Percentiles rank a stretch among this genome's conserved stretches.
phyloP scores from a whole-genome alignment of 2,113 vertebrate genomes.

The Carlito syrichta region DNA sequence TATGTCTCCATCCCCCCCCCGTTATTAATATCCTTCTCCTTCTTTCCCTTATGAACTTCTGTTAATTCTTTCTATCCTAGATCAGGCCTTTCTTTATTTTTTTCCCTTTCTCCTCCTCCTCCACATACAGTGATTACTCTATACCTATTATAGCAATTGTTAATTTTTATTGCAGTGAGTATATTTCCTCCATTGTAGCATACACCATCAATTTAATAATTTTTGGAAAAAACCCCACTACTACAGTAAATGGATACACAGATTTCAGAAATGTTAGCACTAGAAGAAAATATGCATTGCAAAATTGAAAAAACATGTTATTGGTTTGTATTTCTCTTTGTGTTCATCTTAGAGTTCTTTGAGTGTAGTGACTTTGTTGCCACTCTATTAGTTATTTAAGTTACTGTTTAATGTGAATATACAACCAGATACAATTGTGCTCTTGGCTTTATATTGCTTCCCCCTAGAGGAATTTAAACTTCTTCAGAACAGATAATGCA shows the following conservation, averaged over 20 bases:
- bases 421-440: neutral
- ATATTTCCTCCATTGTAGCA: neutral
- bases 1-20: neutral
- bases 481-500: neutral
- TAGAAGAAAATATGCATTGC: neutral
- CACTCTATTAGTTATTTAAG: neutral
- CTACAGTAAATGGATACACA: neutral
- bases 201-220: neutral
- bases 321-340: constrained; percentile 19
- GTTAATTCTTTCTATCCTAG: neutral
- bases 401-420: neutral
- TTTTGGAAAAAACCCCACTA: neutral
- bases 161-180: neutral
- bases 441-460: neutral
- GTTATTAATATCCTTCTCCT: neutral
- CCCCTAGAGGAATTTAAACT: neutral
- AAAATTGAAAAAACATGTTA: neutral
- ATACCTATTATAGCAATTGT: neutral
- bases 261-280: neutral
- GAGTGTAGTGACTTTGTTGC: neutral
- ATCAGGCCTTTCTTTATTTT: neutral
- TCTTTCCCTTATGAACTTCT: neutral
- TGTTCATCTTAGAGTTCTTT: neutral
- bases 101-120: neutral
- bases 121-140: neutral